Base-by-base conservation (phyloP, 1,140 invertebrate genomes). In the Theocolax elegans region DNA sequence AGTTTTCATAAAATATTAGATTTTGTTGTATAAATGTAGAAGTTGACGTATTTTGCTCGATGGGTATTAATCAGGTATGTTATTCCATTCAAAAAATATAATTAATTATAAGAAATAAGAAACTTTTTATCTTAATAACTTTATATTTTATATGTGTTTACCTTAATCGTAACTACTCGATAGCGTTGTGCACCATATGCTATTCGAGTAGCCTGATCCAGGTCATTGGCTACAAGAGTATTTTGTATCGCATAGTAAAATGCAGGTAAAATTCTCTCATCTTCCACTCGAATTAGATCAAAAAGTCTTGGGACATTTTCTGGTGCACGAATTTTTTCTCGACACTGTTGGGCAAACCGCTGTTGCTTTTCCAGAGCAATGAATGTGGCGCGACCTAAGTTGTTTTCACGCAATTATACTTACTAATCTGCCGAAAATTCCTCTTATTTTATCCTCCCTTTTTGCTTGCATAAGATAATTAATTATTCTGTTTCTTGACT, bases 191-290 rank as follows among this genome's bases (percentile, higher is more conserved):
- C 79, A 2, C 95, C 94, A 77, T 95, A 97, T 0, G 94, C 94
- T 70, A 99, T 96, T 35, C 94, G 86, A 1, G 93, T 92, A 0
- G 96, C 98, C 82, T 97, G 94, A 58, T 97, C 92, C 66, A 99
- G 83, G 80, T 97, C 90, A 19, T 92, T 87, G 4, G 94, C 94
- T 0, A 99, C 95, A 0, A 99, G 83, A 1, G 97, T 99, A 76
- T 99, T 92, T 6, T 93, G 85, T 0, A 99, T 73, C 0, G 91
- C 93, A 85, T 90, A 97, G 80, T 97, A 99, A 83, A 99, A 99
- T 0, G 96, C 97, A 0, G 94, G 90, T 23, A 90, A 79, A 0
- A 97, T 87, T 3, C 89, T 82, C 21, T 93, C 86, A 79, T 99
- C 95, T 21, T 92, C 90, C 6, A 98, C 90, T 73, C 88, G 86